Conservation (phyloP, 2,888 invertebrate genomes). For the Sinelater perroti region DNA sequence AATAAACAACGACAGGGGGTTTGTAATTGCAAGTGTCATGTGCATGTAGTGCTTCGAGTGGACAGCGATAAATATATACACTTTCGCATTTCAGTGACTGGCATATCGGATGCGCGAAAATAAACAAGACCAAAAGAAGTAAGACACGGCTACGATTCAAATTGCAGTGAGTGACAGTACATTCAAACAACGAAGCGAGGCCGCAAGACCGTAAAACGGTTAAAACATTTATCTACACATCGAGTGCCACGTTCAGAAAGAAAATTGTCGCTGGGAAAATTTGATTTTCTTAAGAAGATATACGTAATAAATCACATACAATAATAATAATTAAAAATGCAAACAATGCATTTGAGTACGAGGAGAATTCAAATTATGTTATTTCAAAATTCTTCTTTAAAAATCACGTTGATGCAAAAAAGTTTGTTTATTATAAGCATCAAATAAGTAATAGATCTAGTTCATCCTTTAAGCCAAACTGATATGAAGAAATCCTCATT, state of each 20-base stretch:
- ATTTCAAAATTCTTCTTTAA: no score
- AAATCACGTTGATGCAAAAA: no score
- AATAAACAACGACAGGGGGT: conserved; percentile 22
- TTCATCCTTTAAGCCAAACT: no score
- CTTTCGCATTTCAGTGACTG: conserved; percentile 18
- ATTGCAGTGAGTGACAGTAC: conserved; percentile 3
- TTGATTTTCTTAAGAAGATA: no score
- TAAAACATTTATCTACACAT: conserved; percentile 11
- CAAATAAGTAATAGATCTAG: no score
- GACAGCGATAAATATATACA: conserved; percentile 29
- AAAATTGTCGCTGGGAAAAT: no score
- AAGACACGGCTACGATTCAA: conserved; percentile 5
- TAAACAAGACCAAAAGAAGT: conserved; percentile 3
- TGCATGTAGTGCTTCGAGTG: conserved; percentile 32
- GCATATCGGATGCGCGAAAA: neutral
- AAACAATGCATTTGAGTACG: no score
- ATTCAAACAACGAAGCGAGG: conserved; percentile 12
- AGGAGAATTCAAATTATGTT: no score
- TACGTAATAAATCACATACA: no score
- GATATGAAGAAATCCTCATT: no score
- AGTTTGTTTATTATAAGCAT: no score
- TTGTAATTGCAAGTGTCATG: conserved; percentile 32
- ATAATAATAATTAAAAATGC: no score
- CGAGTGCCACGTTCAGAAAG: conserved; percentile 1
- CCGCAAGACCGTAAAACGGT: neutral